Evolutionary conservation across 2,888 invertebrate species (phyloP).

Genomic region (Rhimphoctona megacephalus): DNA sequence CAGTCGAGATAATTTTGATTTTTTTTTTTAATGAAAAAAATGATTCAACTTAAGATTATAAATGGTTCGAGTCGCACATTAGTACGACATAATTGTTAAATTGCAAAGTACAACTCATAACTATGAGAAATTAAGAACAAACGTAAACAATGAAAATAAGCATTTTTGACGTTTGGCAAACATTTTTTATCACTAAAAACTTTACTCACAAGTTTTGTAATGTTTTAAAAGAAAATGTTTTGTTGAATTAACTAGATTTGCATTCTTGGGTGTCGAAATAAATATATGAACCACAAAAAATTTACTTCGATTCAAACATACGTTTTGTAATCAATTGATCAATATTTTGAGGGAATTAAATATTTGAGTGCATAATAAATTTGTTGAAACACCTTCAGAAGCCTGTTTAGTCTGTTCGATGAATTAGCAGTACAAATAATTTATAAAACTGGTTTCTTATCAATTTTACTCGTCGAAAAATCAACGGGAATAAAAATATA

Average conservation of each 20-base stretch:
- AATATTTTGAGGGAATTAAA: not conserved
- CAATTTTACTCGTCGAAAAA: conserved; percentile 1
- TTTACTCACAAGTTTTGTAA: conserved; percentile 5
- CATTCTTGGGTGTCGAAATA: not conserved
- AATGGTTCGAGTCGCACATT: conserved; percentile 7
- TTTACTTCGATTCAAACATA: not conserved
- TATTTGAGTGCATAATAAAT: not conserved
- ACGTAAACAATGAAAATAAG: conserved; percentile 10
- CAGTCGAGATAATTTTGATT: not conserved
- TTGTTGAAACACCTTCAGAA: not conserved
- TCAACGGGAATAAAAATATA: conserved; percentile 7
- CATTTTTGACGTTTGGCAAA: conserved; percentile 8
- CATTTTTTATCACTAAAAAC: conserved; percentile 18
- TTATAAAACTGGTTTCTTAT: not conserved
- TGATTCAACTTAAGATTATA: not conserved
- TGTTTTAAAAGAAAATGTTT: not conserved
- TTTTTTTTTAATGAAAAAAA: conserved; percentile 10
- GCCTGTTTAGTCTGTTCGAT: not conserved
- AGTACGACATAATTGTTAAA: conserved; percentile 5
- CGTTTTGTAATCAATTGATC: not conserved
- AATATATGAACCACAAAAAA: not conserved
- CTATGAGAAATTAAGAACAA: conserved; percentile 1
- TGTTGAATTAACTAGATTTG: not conserved
- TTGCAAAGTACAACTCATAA: not conserved
- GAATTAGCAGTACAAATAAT: not conserved